phyloP scores from a whole-genome alignment of 2,113 vertebrate genomes.

The Sebastes schlegelii region DNA sequence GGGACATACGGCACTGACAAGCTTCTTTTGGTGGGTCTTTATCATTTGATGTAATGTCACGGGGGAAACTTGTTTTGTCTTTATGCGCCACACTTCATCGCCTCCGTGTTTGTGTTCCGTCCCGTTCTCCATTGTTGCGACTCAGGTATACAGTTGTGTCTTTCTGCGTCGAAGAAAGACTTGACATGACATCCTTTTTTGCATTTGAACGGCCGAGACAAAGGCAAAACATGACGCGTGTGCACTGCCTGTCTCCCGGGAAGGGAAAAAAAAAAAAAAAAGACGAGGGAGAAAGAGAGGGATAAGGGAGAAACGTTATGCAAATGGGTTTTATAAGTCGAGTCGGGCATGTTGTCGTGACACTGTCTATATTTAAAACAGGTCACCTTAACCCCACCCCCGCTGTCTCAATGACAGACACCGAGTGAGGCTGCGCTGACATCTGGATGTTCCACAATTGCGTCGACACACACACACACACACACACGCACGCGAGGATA shows the following conservation, averaged over 20 bases:
- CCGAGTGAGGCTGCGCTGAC: slow-evolving; percentile 79
- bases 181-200: slow-evolving; percentile 73
- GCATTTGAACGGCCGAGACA: slow-evolving; percentile 68
- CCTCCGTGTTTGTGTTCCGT: slow-evolving; percentile 31
- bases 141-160: slow-evolving; percentile 45
- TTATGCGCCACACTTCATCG: background rate
- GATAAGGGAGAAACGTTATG: slow-evolving; percentile 78
- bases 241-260: slow-evolving; percentile 61
- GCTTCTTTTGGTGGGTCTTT: slow-evolving; percentile 42
- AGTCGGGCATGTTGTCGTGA: slow-evolving; percentile 84
- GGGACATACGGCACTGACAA: slow-evolving; percentile 50
- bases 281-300: slow-evolving; percentile 36
- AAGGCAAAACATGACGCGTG: slow-evolving; percentile 65
- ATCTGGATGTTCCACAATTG: slow-evolving; percentile 78
- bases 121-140: slow-evolving; percentile 26
- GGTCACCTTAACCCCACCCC: slow-evolving; percentile 84
- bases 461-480: slow-evolving; percentile 13
- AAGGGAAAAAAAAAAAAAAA: slow-evolving; percentile 34
- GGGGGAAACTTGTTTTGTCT: slow-evolving; percentile 43
- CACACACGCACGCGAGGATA: slow-evolving; percentile 31
- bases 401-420: slow-evolving; percentile 81
- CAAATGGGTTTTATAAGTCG: slow-evolving; percentile 83
- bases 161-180: slow-evolving; percentile 53
- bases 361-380: slow-evolving; percentile 88
- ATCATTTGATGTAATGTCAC: slow-evolving; percentile 57